Evolutionary conservation across 2,888 invertebrate genomes (phyloP).

Genomic region (Odontocerum albicorne): DNA sequence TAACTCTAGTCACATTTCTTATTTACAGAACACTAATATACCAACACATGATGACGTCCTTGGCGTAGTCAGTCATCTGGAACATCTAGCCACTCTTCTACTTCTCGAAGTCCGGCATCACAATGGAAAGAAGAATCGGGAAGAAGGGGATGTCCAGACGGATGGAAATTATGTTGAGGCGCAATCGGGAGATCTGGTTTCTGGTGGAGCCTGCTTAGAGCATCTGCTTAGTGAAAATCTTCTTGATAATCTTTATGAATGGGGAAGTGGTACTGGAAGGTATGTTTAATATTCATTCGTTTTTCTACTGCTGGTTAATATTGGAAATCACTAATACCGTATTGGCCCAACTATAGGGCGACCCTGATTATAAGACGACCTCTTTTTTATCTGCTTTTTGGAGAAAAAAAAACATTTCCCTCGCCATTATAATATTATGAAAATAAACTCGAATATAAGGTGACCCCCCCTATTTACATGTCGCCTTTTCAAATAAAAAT

Average conservation of each 20-base stretch:
- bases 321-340: too few species aligned
- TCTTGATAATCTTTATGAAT: slow-evolving; percentile 81
- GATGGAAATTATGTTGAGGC: too few species aligned
- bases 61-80: slow-evolving; percentile 88
- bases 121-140: background rate
- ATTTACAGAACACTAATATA: slow-evolving; percentile 52
- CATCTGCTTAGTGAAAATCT: slow-evolving; percentile 84
- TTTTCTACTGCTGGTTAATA: too few species aligned
- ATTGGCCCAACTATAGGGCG: too few species aligned
- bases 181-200: slow-evolving; percentile 40
- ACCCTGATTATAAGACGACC: too few species aligned
- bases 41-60: slow-evolving; percentile 84
- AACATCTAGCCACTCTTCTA: slow-evolving; percentile 85
- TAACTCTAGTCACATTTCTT: too few species aligned
- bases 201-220: slow-evolving; percentile 69
- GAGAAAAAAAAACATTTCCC: too few species aligned
- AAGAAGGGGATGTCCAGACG: slow-evolving; percentile 41
- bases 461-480: too few species aligned
- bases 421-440: too few species aligned
- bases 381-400: too few species aligned
- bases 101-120: slow-evolving; percentile 75
- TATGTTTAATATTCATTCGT: slow-evolving; percentile 43
- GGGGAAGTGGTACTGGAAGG: slow-evolving; percentile 83
- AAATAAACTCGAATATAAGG: too few species aligned
- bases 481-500: too few species aligned